Evolutionary conservation across 2,888 invertebrate species (phyloP), one percentile per base, ranked within the genome.

Genomic region (Eupsilia transversa): DNA sequence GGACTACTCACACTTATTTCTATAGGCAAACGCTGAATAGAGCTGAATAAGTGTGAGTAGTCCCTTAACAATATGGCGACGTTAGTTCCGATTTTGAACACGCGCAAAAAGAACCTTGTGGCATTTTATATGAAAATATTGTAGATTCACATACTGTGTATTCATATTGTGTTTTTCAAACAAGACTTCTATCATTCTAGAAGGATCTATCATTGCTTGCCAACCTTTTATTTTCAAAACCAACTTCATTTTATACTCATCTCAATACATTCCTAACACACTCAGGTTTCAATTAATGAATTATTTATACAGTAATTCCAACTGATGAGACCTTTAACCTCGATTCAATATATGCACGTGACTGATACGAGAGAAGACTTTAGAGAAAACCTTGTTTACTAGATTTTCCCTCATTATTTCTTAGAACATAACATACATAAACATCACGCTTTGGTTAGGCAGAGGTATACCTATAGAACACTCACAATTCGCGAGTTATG

Each of bases 291-390:
- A 49, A 35, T 78, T 65, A 72, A 65, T 83, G 27, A 69, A 72
- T 80, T 74, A 83, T 83, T 61, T 80, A 80, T 63, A 54, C 30
- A 68, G 43, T 35, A 38, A 60, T 61, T 46, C 9, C 20, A 71
- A 63, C 66, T 33, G 20, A 10, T 38, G 41, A 70, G 66, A 70
- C 70, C 60, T 70, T 35, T 82, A 46, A 82, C 78, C 74, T 82
- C 61, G 38, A 54, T 54, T 49, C 23, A 20, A 65, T 33, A 46
- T 64, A 73, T 61, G 72, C 69, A 82, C 70, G 74, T 74, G 70
- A 61, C 52, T 67, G 84, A 82, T 84, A 71, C n/a, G n/a, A 70
- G 14, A 38, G 12, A 35, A 23, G 2, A 57, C 35, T 54, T 46
- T 20, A 41, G 41, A 30, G 54, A 63, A 70, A 74, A 68, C 20